Base-by-base conservation (phyloP, 2,113 vertebrate species). In the Xenotilapia leptura region DNA sequence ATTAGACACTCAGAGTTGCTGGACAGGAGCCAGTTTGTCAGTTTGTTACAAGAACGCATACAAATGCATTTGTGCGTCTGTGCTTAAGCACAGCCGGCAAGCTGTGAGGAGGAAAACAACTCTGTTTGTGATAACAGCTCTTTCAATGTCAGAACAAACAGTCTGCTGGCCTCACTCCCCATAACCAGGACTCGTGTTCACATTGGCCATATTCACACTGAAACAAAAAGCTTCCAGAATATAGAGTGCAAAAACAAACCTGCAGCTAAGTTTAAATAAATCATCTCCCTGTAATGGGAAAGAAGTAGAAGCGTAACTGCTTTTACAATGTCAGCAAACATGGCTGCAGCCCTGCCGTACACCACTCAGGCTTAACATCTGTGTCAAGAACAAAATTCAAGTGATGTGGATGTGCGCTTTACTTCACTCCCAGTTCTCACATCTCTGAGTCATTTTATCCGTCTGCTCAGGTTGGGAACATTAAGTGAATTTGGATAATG, bases 231-330 rank as follows among this genome's bases (percentile, higher is more conserved):
- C 80, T 89, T 80, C 54, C 54, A 58, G 80, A 86, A 89, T 84
- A 36, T 3, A 21, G 26, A 84, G 90, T 68, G 83, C 82, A 40
- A 89, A 89, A 93, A 83, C 56, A 86, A 91, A 93, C 68, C 88
- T 82, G 85, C 89, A 77, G 86, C 88, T 0, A 13, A 38, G 88
- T 92, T 90, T 89, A 87, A 92, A 92, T 92, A 93, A 92, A 92
- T 92, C 81, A 87, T 88, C 77, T 42, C 17, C 3, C 60, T 45
- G 79, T 89, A 77, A 85, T 38, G 79, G 89, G 68, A 62, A 47
- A 79, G 56, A 85, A 79, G 86, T 53, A 60, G 56, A 60, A 82
- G 79, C 56, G 36, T 38, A 88, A 80, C 65, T 17, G 38, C 82
- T 80, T 84, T 33, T 31, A 28, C 84, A 33, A 12, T 81, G 88